These are phyloP conservation scores for Caenorhabditis sp. DNA, from an alignment of 2,888 invertebrate genomes.

Conservation along the genomic window DNA sequence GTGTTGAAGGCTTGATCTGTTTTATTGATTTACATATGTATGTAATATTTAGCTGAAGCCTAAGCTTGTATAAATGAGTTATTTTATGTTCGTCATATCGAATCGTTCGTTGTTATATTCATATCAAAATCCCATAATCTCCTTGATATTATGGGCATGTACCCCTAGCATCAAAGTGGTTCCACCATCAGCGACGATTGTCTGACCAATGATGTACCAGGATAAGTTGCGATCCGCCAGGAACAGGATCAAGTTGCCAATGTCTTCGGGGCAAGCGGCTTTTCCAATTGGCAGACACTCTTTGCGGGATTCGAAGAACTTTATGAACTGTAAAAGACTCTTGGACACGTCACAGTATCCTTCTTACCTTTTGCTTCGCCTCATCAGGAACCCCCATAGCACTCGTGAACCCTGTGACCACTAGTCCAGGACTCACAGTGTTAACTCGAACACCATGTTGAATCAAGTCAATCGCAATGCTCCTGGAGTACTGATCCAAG, in stretches of 20 bases:
- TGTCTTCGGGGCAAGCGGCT: constrained; percentile 47
- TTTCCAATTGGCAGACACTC: constrained; percentile 48
- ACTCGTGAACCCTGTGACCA: constrained; percentile 48
- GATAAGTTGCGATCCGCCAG: constrained; percentile 59
- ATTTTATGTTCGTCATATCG: background rate
- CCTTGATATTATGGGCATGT: constrained; percentile 25
- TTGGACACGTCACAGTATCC: no score
- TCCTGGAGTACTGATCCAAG: constrained; percentile 48
- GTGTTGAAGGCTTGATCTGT: constrained; percentile 8
- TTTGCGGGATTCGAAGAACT: constrained; percentile 25
- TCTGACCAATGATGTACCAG: constrained; percentile 62
- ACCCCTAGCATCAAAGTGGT: constrained; percentile 46
- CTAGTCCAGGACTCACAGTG: constrained; percentile 57
- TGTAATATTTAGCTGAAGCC: no score
- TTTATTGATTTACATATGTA: background rate
- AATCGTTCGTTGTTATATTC: background rate
- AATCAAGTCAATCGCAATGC: constrained; percentile 40
- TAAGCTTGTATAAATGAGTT: no score
- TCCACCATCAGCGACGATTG: constrained; percentile 65
- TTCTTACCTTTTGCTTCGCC: constrained; percentile 7
- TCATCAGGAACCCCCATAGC: constrained; percentile 47
- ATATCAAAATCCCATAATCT: no score
- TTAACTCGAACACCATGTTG: constrained; percentile 46
- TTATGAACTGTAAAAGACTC: constrained; percentile 35
- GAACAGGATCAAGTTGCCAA: constrained; percentile 60